Conservation (phyloP, 2,797 vertebrate species). For the Melanotaenia trifasciata region DNA sequence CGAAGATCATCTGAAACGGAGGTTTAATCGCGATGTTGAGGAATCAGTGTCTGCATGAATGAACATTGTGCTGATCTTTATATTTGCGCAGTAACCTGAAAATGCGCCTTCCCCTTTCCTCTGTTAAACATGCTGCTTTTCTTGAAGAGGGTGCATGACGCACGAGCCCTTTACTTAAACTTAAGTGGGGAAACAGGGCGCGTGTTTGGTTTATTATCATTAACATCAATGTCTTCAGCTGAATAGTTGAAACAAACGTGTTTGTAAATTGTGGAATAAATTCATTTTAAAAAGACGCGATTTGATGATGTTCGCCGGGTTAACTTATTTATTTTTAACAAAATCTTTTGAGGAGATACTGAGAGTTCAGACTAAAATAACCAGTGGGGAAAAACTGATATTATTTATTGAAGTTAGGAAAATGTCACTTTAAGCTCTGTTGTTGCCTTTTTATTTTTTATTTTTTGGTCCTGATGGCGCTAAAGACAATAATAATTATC, state of each 20-base stretch:
- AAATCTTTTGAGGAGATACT: too few species aligned
- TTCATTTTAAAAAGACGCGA: too few species aligned
- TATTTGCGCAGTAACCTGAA: slow-evolving; percentile 51
- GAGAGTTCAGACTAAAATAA: neutral
- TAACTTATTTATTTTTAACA: too few species aligned
- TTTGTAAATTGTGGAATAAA: too few species aligned
- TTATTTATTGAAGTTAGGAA: neutral
- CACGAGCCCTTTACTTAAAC: neutral
- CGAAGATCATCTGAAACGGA: neutral
- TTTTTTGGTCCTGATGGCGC: neutral
- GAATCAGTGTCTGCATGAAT: slow-evolving; percentile 25
- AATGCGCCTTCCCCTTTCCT: slow-evolving; percentile 22
- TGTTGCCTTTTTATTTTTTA: too few species aligned
- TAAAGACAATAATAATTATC: neutral
- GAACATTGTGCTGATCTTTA: slow-evolving; percentile 44
- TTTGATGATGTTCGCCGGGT: too few species aligned
- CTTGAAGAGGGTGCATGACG: slow-evolving; percentile 18
- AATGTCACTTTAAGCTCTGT: neutral
- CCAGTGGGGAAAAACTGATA: neutral
- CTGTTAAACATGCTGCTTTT: slow-evolving; percentile 14
- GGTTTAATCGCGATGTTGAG: neutral
- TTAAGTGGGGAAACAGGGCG: neutral
- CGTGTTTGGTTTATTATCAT: slow-evolving; percentile 11
- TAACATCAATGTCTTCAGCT: neutral
- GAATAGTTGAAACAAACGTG: neutral